phyloP scores from a whole-genome alignment of 1,140 invertebrate genomes.

The Acyrthosiphon pisum region DNA sequence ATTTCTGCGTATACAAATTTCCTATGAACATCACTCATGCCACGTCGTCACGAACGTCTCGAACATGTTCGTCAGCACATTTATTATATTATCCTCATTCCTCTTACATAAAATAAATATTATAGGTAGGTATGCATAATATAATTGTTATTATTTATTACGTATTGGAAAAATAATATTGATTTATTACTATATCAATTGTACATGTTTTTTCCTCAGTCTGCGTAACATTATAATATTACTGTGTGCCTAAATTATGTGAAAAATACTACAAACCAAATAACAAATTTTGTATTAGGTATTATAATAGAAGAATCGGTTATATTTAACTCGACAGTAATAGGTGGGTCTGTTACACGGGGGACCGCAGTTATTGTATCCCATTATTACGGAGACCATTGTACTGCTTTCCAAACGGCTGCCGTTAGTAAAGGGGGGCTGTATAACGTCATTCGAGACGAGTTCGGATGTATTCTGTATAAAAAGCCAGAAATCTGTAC shows the following conservation, averaged over 20 bases:
- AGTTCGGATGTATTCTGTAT: constrained; percentile 19
- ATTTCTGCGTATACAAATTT: neutral
- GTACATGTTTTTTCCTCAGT: neutral
- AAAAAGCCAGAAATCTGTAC: constrained; percentile 6
- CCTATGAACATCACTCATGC: neutral
- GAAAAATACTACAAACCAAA: neutral
- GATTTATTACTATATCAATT: neutral
- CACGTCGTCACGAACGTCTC: neutral
- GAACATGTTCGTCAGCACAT: neutral
- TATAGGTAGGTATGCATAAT: neutral
- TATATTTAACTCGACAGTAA: neutral
- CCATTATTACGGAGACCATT: neutral
- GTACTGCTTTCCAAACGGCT: neutral
- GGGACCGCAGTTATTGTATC: neutral
- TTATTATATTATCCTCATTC: constrained; percentile 13
- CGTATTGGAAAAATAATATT: neutral
- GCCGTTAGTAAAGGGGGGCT: neutral
- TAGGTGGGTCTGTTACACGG: constrained; percentile 9
- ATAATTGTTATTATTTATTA: neutral
- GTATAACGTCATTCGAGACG: neutral
- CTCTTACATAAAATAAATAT: neutral
- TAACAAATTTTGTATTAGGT: neutral
- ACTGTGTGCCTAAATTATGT: neutral
- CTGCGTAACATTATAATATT: neutral
- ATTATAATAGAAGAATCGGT: constrained; percentile 36